Conservation (phyloP, 1,140 invertebrate species). For the Diuraphis noxia region DNA sequence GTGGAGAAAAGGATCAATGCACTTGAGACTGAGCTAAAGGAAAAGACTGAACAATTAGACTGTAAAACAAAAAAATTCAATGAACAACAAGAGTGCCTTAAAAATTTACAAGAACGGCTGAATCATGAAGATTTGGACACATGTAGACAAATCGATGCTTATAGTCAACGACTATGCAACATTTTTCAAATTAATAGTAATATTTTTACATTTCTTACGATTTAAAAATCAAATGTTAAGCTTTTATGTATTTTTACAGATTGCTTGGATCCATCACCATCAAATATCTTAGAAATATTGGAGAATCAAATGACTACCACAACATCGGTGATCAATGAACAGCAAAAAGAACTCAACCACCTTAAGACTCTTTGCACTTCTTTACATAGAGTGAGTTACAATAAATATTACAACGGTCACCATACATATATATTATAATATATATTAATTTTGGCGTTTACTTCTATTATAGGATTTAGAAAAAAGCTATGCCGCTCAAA, state of each 20-base stretch:
- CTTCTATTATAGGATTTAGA: conserved; percentile 66
- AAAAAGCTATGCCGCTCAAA: conserved; percentile 69
- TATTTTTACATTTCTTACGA: neutral
- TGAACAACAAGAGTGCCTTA: conserved; percentile 55
- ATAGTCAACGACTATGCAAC: conserved; percentile 47
- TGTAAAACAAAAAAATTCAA: conserved; percentile 61
- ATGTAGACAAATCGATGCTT: conserved; percentile 25
- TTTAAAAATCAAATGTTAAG: neutral
- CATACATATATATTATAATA: neutral
- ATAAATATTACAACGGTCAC: neutral
- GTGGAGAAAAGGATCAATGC: conserved; percentile 67
- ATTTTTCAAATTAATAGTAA: conserved; percentile 55
- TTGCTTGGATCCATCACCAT: conserved; percentile 27
- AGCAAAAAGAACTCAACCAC: conserved; percentile 76
- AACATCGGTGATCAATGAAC: conserved; percentile 59
- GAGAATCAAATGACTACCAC: neutral
- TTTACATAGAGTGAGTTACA: conserved; percentile 64
- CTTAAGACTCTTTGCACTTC: conserved; percentile 69
- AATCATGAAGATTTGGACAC: conserved; percentile 22
- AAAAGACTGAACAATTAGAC: conserved; percentile 55
- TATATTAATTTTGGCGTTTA: neutral
- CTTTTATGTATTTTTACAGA: conserved; percentile 40
- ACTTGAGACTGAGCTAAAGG: conserved; percentile 65
- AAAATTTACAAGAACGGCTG: conserved; percentile 51
- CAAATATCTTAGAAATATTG: conserved; percentile 26